These are phyloP conservation scores for Ylistrum balloti DNA, from an alignment of 1,140 invertebrate species.

Conservation along the genomic window DNA sequence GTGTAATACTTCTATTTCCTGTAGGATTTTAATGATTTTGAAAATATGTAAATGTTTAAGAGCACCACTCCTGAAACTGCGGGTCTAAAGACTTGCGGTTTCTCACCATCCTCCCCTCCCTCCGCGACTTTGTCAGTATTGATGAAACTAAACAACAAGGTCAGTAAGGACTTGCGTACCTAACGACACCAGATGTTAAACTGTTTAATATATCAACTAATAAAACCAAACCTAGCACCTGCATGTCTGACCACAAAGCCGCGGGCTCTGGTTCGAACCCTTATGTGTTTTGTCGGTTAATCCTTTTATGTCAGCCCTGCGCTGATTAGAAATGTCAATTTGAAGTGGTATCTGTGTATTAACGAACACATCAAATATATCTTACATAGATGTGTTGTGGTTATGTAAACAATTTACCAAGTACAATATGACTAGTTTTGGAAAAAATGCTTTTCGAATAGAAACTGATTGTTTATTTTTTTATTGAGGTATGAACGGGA, in stretches of 20 bases:
- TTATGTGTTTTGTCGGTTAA: not conserved
- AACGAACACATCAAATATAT: no score
- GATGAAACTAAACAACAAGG: conserved; percentile 7
- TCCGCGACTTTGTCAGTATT: not conserved
- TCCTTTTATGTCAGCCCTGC: not conserved
- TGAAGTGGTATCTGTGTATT: not conserved
- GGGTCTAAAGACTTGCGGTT: not conserved
- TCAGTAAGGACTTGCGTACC: not conserved
- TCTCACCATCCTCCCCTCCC: not conserved
- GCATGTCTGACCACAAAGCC: conserved; percentile 17
- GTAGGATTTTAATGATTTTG: conserved; percentile 9
- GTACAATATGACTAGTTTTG: no score
- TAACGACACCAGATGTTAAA: not conserved
- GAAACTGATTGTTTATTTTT: no score
- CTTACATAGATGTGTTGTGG: no score
- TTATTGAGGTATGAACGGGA: no score
- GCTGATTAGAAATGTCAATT: not conserved
- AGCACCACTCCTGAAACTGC: not conserved
- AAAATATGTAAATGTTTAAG: not conserved
- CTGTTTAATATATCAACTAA: not conserved
- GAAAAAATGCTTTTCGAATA: no score
- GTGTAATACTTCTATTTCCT: not conserved
- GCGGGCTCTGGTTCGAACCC: not conserved
- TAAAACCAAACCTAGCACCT: not conserved
- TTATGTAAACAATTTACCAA: no score